Conservation (phyloP, 2,113 vertebrate genomes). For the Stegastes partitus region DNA sequence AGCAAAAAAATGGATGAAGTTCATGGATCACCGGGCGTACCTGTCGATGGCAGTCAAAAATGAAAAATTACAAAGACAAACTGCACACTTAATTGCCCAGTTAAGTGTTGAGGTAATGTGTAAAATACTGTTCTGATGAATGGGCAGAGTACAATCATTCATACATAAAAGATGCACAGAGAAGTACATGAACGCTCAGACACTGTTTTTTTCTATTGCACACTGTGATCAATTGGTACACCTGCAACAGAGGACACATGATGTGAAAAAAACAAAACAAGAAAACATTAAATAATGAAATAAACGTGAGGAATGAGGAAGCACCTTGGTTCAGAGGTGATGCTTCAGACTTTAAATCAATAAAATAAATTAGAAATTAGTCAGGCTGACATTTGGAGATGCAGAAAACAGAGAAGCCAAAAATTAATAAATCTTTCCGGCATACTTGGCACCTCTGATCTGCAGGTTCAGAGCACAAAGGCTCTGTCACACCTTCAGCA, state of each 20-base stretch:
- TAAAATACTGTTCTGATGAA: slow-evolving; percentile 80
- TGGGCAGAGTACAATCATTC: slow-evolving; percentile 83
- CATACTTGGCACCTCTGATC: slow-evolving; percentile 44
- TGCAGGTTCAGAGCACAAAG: slow-evolving; percentile 38
- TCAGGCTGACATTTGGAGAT: slow-evolving; percentile 33
- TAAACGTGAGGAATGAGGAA: slow-evolving; percentile 31
- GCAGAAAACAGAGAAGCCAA: slow-evolving; percentile 22
- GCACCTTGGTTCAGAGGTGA: slow-evolving; percentile 7
- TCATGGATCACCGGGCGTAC: slow-evolving; percentile 44
- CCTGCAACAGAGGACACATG: slow-evolving; percentile 34
- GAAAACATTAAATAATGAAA: slow-evolving; percentile 20
- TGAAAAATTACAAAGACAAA: slow-evolving; percentile 65
- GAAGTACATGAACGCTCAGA: slow-evolving; percentile 56
- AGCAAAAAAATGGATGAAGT: slow-evolving; percentile 48
- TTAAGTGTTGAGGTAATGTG: slow-evolving; percentile 86
- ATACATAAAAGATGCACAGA: slow-evolving; percentile 72
- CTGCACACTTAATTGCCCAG: slow-evolving; percentile 77
- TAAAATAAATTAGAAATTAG: slow-evolving; percentile 27
- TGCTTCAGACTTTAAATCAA: slow-evolving; percentile 35
- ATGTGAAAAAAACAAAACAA: slow-evolving; percentile 9
- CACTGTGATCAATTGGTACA: slow-evolving; percentile 38
- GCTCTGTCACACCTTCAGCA: slow-evolving; percentile 50
- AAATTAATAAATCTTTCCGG: slow-evolving; percentile 13
- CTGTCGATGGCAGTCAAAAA: slow-evolving; percentile 48
- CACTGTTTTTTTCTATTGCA: slow-evolving; percentile 54